A percentile compares a stretch with the other conserved stretches of the same genome.
Evolutionary conservation across 2,888 invertebrate genomes (phyloP).

Genomic region (Trichopoda pennipes): DNA sequence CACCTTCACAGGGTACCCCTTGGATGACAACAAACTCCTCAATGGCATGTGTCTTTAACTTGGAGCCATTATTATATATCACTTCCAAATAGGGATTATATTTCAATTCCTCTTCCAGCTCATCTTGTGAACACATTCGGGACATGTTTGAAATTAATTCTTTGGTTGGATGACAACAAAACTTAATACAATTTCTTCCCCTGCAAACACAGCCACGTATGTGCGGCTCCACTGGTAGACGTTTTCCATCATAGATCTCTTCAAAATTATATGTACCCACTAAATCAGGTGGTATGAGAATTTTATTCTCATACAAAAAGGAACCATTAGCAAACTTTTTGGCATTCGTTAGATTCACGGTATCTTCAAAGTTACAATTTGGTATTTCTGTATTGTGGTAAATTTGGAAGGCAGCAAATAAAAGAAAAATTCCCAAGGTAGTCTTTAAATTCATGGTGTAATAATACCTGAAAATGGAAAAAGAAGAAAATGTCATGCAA

Average conservation of each 20-base stretch:
- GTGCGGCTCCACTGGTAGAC: constrained; percentile 61
- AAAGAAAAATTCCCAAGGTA: constrained; percentile 39
- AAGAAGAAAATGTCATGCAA: not conserved
- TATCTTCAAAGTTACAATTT: constrained; percentile 72
- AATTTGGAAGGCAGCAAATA: constrained; percentile 35
- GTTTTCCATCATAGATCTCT: constrained; percentile 55
- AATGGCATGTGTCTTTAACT: constrained; percentile 38
- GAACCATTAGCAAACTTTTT: constrained; percentile 70
- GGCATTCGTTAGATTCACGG: constrained; percentile 72
- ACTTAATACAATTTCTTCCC: constrained; percentile 72
- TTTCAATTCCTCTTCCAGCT: constrained; percentile 49
- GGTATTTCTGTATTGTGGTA: constrained; percentile 50
- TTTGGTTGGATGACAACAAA: constrained; percentile 73
- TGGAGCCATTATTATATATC: constrained; percentile 53
- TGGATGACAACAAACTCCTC: constrained; percentile 58
- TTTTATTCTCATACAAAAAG: constrained; percentile 70
- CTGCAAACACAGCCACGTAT: constrained; percentile 75
- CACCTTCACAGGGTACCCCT: constrained; percentile 71
- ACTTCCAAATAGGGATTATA: constrained; percentile 63
- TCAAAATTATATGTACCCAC: constrained; percentile 70
- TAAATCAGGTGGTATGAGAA: constrained; percentile 70
- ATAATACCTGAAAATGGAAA: constrained; percentile 36
- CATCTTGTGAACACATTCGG: constrained; percentile 46
- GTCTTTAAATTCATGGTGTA: constrained; percentile 55
- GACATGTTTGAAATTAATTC: constrained; percentile 44